These are phyloP conservation scores for Alloscopus bannaensis DNA, from an alignment of 2,888 invertebrate species.

Conservation along the genomic window DNA sequence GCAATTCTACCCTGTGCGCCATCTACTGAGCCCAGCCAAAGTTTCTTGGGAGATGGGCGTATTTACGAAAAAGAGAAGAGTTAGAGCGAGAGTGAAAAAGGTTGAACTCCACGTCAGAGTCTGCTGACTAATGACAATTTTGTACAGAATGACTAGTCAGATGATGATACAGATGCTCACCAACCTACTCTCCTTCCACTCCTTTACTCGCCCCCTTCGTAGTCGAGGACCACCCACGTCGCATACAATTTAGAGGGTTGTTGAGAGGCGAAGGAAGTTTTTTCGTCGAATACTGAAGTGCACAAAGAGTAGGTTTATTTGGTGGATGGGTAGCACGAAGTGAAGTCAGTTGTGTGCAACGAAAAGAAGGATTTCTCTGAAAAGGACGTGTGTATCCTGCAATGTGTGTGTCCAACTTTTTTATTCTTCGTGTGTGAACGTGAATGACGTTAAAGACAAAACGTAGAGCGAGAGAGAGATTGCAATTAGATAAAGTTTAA, in stretches of 20 bases:
- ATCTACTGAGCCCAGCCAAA: slow-evolving; percentile 38
- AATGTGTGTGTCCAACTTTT: too few species aligned
- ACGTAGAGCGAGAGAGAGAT: too few species aligned
- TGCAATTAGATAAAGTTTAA: too few species aligned
- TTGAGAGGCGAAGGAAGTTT: neutral
- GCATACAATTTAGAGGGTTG: neutral
- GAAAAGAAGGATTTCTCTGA: too few species aligned
- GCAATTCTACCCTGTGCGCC: slow-evolving; percentile 18
- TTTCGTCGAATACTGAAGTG: neutral
- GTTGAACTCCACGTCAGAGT: slow-evolving; percentile 63
- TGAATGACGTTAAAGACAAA: neutral
- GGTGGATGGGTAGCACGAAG: too few species aligned
- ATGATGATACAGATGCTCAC: slow-evolving; percentile 15
- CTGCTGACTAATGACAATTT: slow-evolving; percentile 53
- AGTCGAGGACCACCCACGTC: neutral
- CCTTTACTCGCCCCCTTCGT: neutral
- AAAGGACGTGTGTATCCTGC: neutral
- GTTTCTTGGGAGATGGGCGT: slow-evolving; percentile 46
- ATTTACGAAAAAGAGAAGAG: slow-evolving; percentile 20
- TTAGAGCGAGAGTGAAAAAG: too few species aligned
- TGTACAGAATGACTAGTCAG: neutral
- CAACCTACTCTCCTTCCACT: neutral
- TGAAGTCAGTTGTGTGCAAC: too few species aligned
- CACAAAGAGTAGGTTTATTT: neutral
- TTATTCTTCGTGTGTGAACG: neutral